Conservation (phyloP, 2,888 invertebrate genomes). For the Stictocephala bisonia region DNA sequence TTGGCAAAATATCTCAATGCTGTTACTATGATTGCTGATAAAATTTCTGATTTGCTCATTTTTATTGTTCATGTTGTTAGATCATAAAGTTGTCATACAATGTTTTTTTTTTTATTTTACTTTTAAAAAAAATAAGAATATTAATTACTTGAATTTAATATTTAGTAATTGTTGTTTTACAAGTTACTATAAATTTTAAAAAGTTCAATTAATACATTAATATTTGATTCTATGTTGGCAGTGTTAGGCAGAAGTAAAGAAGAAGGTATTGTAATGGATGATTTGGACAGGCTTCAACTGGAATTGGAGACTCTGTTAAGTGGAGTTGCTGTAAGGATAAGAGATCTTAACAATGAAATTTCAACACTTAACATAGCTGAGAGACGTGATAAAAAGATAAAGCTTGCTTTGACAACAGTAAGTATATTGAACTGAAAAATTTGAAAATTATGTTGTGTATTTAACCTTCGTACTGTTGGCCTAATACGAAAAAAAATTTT, state of each 20-base stretch:
- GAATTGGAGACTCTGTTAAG: constrained; percentile 89
- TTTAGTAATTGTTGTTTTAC: too few relatives aligned
- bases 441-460: background rate
- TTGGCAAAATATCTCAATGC: too few relatives aligned
- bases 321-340: constrained; percentile 81
- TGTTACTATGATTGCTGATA: too few relatives aligned
- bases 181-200: too few relatives aligned
- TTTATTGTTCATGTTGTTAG: too few relatives aligned
- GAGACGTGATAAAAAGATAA: constrained; percentile 52
- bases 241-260: constrained; percentile 76
- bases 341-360: constrained; percentile 82
- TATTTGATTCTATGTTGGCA: too few relatives aligned
- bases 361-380: constrained; percentile 56
- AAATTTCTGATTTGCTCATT: too few relatives aligned
- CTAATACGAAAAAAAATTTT: too few relatives aligned
- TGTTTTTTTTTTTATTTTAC: background rate
- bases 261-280: constrained; percentile 87
- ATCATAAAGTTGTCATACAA: too few relatives aligned
- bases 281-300: constrained; percentile 86
- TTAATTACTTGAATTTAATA: too few relatives aligned
- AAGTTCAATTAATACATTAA: too few relatives aligned
- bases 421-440: constrained; percentile 20
- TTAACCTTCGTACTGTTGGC: too few relatives aligned
- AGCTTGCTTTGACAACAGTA: constrained; percentile 42
- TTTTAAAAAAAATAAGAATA: background rate